Evolutionary conservation across 2,888 invertebrate genomes (phyloP).

Genomic region (Campaea margaritaria): DNA sequence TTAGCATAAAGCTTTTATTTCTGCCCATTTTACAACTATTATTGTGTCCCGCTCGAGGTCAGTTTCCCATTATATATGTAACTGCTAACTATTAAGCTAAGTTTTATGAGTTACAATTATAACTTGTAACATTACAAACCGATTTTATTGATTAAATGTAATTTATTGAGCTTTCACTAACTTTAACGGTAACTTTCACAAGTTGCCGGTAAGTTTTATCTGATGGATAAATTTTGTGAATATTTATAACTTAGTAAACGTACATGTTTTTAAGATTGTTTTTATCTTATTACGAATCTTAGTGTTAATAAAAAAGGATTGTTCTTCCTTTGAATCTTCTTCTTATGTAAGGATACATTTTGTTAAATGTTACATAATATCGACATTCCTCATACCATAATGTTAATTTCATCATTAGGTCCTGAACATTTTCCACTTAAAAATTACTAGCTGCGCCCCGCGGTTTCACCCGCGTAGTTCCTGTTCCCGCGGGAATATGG

Average conservation of each 20-base stretch:
- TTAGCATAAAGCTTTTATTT: conserved; percentile 3
- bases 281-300: not conserved
- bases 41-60: conserved; percentile 19
- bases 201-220: conserved; percentile 13
- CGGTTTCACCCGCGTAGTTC: too few species aligned
- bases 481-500: too few species aligned
- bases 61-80: conserved; percentile 11
- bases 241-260: too few species aligned
- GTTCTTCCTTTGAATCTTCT: too few species aligned
- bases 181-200: conserved; percentile 1
- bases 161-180: conserved; percentile 30
- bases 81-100: conserved; percentile 21
- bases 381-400: too few species aligned
- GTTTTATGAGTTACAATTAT: conserved; percentile 25
- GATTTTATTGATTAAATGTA: conserved; percentile 26
- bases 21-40: conserved; percentile 1
- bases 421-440: too few species aligned
- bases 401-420: too few species aligned
- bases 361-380: too few species aligned
- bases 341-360: too few species aligned
- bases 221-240: not conserved
- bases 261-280: too few species aligned
- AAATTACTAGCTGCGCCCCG: too few species aligned
- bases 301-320: too few species aligned
- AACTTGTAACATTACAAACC: conserved; percentile 16